Conservation (phyloP, 2,888 invertebrate genomes). For the Eulithis prunata region DNA sequence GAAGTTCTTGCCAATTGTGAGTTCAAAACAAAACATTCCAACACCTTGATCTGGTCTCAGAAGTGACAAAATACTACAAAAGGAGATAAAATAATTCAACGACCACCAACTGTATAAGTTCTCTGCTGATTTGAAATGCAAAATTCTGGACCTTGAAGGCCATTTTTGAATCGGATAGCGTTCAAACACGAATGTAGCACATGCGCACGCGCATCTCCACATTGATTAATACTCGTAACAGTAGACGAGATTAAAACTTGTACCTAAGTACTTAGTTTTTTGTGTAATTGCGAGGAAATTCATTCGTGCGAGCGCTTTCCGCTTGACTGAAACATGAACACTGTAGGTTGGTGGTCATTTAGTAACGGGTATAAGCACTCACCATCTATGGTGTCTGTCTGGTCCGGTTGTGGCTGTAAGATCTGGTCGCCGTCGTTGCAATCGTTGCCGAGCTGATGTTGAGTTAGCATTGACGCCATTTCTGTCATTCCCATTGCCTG, state of each 20-base stretch:
- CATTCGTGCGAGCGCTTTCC: conserved; percentile 35
- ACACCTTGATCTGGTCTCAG: conserved; percentile 29
- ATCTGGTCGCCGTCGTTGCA: conserved; percentile 85
- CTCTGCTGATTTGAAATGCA: conserved; percentile 37
- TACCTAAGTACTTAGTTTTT: conserved; percentile 14
- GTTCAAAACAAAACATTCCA: conserved; percentile 12
- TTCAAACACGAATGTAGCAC: conserved; percentile 23
- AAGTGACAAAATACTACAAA: conserved; percentile 45
- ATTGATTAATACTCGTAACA: conserved; percentile 18
- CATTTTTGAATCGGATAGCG: conserved; percentile 25
- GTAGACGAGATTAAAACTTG: conserved; percentile 25
- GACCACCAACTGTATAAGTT: conserved; percentile 47
- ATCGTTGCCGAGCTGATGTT: conserved; percentile 86
- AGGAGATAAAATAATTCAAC: conserved; percentile 37
- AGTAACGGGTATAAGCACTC: conserved; percentile 67
- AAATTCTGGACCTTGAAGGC: conserved; percentile 37
- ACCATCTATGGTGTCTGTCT: conserved; percentile 90
- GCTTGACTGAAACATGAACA: conserved; percentile 30
- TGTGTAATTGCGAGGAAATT: conserved; percentile 29
- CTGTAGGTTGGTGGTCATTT: conserved; percentile 43
- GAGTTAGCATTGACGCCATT: conserved; percentile 86
- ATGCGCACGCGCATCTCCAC: conserved; percentile 17
- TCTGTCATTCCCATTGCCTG: conserved; percentile 86
- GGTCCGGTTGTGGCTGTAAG: conserved; percentile 87
- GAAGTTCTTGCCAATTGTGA: conserved; percentile 33